Evolutionary conservation across 1,140 invertebrate genomes (phyloP), one percentile per base, ranked within the genome.

Genomic region (Zaprionus capensis): DNA sequence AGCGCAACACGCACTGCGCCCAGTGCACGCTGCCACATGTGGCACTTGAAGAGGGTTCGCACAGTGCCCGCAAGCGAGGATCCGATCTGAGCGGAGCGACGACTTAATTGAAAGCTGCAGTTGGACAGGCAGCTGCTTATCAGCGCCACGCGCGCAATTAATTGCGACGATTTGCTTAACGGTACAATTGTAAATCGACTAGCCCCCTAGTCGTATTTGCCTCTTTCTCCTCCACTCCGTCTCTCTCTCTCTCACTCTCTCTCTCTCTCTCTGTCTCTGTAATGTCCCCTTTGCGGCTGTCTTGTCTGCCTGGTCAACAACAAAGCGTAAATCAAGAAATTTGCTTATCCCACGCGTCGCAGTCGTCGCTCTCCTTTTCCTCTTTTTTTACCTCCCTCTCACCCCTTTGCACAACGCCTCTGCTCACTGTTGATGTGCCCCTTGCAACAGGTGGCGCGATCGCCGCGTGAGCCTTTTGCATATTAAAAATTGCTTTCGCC

Each of bases 301-400:
- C 31, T 64, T 56, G 59, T 46, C 31, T 64, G 59, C 49, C 69
- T 77, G 83, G 68, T 76, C 76, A 51, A 77, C 77, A 79, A 72
- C 68, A 70, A 79, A 86, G 71, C 82, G 80, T 86, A 86, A 86
- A 86, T 86, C 82, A 86, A 82, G 76, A 86, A 86, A 86, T 86
- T 86, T 86, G 76, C 82, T 82, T 80, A 86, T 71, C 82, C 82
- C 82, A 86, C 82, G 82, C 82, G 76, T 65, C 79, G 65, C 58
- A 53, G 59, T 44, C 34, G 9, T 41, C 53, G 24, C n/a, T 69
- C 41, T 15, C 28, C 31, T 28, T 4, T 14, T 5, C n/a, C 11
- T 36, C 6, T 34, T 26, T 22, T 24, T 26, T 26, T 26, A 26
- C 22, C 17, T 34, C 31, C 4, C 20, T 0, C 31, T 11, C 9